Evolutionary conservation across 2,113 vertebrate genomes (phyloP).

Genomic region (Pollachius pollachius): DNA sequence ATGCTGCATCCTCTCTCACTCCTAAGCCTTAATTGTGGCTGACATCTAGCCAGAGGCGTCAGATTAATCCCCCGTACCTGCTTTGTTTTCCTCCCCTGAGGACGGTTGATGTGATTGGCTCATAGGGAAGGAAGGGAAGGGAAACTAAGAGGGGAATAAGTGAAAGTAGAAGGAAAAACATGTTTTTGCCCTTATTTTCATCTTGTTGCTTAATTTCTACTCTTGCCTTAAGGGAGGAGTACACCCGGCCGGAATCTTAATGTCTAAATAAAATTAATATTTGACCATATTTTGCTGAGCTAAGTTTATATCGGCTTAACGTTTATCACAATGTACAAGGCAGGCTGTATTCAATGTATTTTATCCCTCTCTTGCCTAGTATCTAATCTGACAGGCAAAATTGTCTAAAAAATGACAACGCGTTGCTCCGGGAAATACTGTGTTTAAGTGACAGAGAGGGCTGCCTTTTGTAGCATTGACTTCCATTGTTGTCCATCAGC

Average conservation of each 20-base stretch:
- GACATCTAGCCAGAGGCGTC: slow-evolving; percentile 65
- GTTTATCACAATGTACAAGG: background rate
- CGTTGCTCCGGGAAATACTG: no score
- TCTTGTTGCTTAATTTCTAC: background rate
- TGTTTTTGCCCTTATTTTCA: slow-evolving; percentile 4
- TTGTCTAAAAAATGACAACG: no score
- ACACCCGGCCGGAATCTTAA: slow-evolving; percentile 1
- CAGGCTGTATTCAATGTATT: no score
- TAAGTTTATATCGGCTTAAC: background rate
- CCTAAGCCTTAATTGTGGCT: slow-evolving; percentile 57
- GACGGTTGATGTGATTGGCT: slow-evolving; percentile 48
- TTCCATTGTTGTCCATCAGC: no score
- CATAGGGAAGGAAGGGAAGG: slow-evolving; percentile 28
- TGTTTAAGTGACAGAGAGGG: no score
- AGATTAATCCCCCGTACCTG: slow-evolving; percentile 48
- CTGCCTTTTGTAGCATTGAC: no score
- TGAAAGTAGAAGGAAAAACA: background rate
- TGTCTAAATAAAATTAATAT: slow-evolving; percentile 8
- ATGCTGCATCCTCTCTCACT: slow-evolving; percentile 22
- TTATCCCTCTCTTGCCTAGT: no score
- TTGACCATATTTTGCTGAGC: background rate
- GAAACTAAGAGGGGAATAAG: background rate
- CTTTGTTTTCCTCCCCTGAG: slow-evolving; percentile 40
- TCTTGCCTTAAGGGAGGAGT: slow-evolving; percentile 4
- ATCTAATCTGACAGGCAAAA: no score